Evolutionary conservation across 1,140 invertebrate genomes (phyloP), one percentile per base, ranked within the genome.

Genomic region (Streblospio benedicti): DNA sequence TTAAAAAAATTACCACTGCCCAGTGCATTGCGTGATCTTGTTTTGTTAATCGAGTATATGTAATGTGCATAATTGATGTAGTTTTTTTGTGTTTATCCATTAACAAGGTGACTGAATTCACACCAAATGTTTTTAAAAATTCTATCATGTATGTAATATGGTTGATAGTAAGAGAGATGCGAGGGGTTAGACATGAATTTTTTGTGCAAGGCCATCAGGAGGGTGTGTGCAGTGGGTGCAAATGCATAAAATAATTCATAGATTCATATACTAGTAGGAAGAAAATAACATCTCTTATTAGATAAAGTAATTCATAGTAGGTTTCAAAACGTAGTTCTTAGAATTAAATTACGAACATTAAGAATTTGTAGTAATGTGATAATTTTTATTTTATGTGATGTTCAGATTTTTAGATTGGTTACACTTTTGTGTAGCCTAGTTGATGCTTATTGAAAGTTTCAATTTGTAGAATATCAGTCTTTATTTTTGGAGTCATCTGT

Each of bases 1-100:
- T 31, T 57, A 16, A 52, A 56, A 47, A n/a, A 43, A 28, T 27
- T 61, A 32, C 60, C 52, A 2, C 44, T 61, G 16, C 60, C 60
- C 14, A 57, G n/a, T 16, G 52, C 52, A 12, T 9, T 61, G 25
- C 55, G 27, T 25, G 35, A 49, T 28, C 57, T 61, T 50, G 5
- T 50, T 25, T 32, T 59, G 12, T 12, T 12, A 12, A 12, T 18
- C 18, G 38, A 18, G 12, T 41, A 18, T 41, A 41, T 41, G 38
- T 18, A 41, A 41, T 12, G 12, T 12, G 12, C 12, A 41, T 41
- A 18, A 41, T 12, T 41, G 12, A 12, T 12, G 18, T 41, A 41
- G 18, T 53, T 53, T 32, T 23, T 53, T 53, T 31, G 1, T 53
- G 25, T n/a, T n/a, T n/a, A n/a, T n/a, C n/a, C n/a, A n/a, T n/a